These are phyloP conservation scores for Sipunculus nudus DNA, from an alignment of 2,888 invertebrate genomes.

Conservation along the genomic window DNA sequence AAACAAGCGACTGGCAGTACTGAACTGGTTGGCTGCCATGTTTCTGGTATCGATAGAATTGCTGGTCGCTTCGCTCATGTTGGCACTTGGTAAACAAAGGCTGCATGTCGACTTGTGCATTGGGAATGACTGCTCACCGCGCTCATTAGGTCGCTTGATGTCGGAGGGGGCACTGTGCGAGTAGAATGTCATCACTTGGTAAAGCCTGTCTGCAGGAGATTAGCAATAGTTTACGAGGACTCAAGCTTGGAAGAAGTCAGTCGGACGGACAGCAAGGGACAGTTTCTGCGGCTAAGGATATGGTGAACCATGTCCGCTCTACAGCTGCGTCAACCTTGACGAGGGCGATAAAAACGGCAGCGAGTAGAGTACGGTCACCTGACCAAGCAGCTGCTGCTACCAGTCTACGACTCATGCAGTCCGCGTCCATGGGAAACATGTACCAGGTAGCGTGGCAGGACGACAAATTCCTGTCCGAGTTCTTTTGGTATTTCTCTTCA, in stretches of 20 bases:
- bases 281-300: background rate
- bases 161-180: no score
- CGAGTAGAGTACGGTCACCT: constrained; percentile 28
- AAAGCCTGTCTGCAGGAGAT: constrained; percentile 65
- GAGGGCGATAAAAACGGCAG: constrained; percentile 39
- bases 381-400: constrained; percentile 6
- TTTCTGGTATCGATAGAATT: no score
- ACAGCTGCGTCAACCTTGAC: constrained; percentile 34
- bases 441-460: constrained; percentile 72
- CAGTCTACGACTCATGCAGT: background rate
- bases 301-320: constrained; percentile 6
- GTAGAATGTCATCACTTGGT: constrained; percentile 61
- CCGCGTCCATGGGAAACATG: background rate
- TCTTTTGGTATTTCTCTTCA: constrained; percentile 74
- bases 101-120: no score
- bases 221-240: constrained; percentile 63
- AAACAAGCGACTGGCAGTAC: no score
- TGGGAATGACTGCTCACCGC: no score
- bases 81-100: no score
- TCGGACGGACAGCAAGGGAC: constrained; percentile 43
- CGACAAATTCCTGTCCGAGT: constrained; percentile 83
- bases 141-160: no score
- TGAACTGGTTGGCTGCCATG: no score
- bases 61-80: no score
- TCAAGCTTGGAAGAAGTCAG: constrained; percentile 47